These are phyloP conservation scores for honey bee (Apis mellifera) DNA, from an alignment of 1,140 invertebrate species.

Conservation along the genomic window DNA sequence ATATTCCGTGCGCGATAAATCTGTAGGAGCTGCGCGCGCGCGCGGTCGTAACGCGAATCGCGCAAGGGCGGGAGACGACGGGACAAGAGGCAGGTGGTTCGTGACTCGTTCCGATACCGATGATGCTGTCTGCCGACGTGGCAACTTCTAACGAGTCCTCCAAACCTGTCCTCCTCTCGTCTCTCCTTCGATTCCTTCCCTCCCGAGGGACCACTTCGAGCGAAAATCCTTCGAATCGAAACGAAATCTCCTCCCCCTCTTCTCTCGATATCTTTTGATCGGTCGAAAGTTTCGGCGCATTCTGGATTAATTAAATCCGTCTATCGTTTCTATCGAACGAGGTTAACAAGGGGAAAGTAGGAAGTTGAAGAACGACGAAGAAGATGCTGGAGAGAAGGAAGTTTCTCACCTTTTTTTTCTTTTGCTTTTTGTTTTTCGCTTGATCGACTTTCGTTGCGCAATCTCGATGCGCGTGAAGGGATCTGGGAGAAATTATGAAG, in stretches of 20 bases:
- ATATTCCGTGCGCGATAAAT: constrained; percentile 67
- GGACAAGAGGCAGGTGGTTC: constrained; percentile 44
- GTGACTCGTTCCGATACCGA: constrained; percentile 38
- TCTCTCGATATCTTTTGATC: too few species aligned
- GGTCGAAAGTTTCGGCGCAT: too few species aligned
- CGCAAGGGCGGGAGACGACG: constrained; percentile 27
- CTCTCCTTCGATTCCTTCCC: too few species aligned
- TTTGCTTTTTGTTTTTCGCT: neutral
- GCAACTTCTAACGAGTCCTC: constrained; percentile 15
- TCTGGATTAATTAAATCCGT: neutral
- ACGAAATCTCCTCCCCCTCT: too few species aligned
- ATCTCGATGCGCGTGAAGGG: too few species aligned
- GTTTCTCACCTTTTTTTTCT: neutral
- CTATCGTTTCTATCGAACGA: neutral
- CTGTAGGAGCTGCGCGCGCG: constrained; percentile 49
- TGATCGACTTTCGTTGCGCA: too few species aligned
- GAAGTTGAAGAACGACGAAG: neutral
- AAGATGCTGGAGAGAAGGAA: neutral
- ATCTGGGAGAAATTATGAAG: neutral
- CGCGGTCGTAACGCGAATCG: constrained; percentile 54
- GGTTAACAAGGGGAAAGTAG: neutral
- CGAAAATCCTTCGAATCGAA: too few species aligned
- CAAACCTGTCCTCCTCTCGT: neutral
- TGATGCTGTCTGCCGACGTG: neutral
- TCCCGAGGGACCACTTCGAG: neutral